phyloP scores from a whole-genome alignment of 2,888 invertebrate genomes.

The Ichneumoninae sp. region DNA sequence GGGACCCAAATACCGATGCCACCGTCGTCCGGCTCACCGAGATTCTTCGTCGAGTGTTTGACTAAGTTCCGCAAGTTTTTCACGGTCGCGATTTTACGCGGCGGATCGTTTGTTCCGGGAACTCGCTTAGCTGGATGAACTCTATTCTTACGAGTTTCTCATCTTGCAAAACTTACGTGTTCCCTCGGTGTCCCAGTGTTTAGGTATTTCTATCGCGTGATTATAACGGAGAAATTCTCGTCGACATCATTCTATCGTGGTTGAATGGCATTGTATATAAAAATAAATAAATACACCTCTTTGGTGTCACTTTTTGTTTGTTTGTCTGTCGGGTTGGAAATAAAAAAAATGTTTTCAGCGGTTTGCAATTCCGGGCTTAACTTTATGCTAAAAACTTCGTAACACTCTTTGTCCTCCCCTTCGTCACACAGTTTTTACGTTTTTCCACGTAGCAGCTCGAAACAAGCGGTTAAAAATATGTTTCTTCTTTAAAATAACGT shows the following conservation, averaged over 20 bases:
- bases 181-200: background rate
- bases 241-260: no score
- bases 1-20: background rate
- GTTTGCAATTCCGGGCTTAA: background rate
- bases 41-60: constrained; percentile 29
- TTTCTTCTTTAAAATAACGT: no score
- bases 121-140: background rate
- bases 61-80: constrained; percentile 30
- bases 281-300: background rate
- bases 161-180: background rate
- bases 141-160: background rate
- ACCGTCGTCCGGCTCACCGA: background rate
- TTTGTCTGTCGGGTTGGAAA: background rate
- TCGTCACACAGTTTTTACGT: no score
- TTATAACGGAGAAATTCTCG: background rate
- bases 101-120: background rate
- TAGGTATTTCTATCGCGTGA: background rate
- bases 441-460: no score
- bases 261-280: background rate
- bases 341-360: background rate
- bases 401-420: no score
- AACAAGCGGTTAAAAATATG: no score
- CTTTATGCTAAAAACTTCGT: no score
- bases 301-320: background rate
- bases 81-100: constrained; percentile 9